A percentile compares a stretch with the other conserved stretches of the same genome.
Conservation (phyloP, 2,797 vertebrate genomes). For the Enteromius mattozi region DNA sequence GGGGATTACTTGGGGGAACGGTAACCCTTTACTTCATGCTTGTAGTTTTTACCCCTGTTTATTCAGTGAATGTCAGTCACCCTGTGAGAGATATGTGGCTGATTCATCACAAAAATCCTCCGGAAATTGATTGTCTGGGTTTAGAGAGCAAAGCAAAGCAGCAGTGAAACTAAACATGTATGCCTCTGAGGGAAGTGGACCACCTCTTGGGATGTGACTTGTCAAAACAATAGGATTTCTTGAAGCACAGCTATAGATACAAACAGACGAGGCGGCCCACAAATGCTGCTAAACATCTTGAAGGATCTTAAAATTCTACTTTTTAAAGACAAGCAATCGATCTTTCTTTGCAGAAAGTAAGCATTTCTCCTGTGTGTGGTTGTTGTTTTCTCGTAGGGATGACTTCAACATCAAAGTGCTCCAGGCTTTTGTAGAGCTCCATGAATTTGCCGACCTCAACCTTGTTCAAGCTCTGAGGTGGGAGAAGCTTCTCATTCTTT, state of each 20-base stretch:
- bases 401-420: constrained; percentile 98
- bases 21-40: constrained; percentile 66
- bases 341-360: neutral
- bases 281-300: neutral
- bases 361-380: constrained; percentile 10
- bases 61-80: constrained; percentile 35
- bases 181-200: constrained; percentile 58
- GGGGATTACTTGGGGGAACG: constrained; percentile 89
- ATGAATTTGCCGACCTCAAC: constrained; percentile 98
- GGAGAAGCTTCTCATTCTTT: neutral
- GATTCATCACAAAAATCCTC: constrained; percentile 60
- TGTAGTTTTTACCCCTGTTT: constrained; percentile 19
- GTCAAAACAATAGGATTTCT: constrained; percentile 66
- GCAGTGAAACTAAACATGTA: constrained; percentile 68
- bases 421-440: constrained; percentile 96
- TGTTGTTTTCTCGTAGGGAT: constrained; percentile 76
- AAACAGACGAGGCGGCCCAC: constrained; percentile 28
- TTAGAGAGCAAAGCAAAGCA: constrained; percentile 62
- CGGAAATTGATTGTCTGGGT: constrained; percentile 72
- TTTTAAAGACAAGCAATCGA: neutral
- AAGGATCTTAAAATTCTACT: neutral
- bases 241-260: constrained; percentile 40
- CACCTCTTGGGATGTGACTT: constrained; percentile 57
- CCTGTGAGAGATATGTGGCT: constrained; percentile 53
- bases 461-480: constrained; percentile 97